A percentile compares a stretch with the other conserved stretches of the same genome.
Evolutionary conservation across 2,113 vertebrate genomes (phyloP).

Genomic region (Tonatia bakeri): DNA sequence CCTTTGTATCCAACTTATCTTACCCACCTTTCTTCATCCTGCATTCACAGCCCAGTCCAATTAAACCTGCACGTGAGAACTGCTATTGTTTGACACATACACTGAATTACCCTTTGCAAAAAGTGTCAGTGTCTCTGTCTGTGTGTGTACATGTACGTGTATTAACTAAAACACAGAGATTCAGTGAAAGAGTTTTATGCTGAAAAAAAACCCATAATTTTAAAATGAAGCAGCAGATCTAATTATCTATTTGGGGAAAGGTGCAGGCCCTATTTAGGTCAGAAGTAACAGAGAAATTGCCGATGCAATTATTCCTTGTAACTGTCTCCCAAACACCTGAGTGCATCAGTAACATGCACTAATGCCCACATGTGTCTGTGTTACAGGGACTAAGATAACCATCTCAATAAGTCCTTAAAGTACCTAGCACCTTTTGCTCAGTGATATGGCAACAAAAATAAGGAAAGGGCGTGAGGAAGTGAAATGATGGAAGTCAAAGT

Average conservation of each 20-base stretch:
- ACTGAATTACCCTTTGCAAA: neutral
- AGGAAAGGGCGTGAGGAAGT: neutral
- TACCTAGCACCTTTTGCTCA: slow-evolving; percentile 8
- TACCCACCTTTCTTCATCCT: neutral
- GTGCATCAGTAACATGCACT: slow-evolving; percentile 27
- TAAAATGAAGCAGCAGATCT: slow-evolving; percentile 67
- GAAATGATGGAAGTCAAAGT: neutral
- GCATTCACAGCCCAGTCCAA: neutral
- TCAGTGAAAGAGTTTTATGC: neutral
- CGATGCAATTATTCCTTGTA: slow-evolving; percentile 58
- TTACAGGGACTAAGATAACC: neutral
- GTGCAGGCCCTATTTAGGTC: slow-evolving; percentile 66
- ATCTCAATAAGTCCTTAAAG: slow-evolving; percentile 43
- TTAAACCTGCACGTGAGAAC: neutral
- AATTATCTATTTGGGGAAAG: slow-evolving; percentile 70
- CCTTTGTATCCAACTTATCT: neutral
- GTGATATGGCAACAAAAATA: neutral
- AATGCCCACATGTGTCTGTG: slow-evolving; percentile 39
- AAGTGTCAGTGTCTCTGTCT: neutral
- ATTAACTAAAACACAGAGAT: neutral
- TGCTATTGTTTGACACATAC: neutral
- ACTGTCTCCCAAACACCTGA: slow-evolving; percentile 36
- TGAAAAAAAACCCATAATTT: slow-evolving; percentile 61
- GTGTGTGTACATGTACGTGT: neutral
- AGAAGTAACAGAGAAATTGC: slow-evolving; percentile 77